Base-by-base conservation (phyloP, 2,113 vertebrate genomes). In the Cyanoliseus patagonus region DNA sequence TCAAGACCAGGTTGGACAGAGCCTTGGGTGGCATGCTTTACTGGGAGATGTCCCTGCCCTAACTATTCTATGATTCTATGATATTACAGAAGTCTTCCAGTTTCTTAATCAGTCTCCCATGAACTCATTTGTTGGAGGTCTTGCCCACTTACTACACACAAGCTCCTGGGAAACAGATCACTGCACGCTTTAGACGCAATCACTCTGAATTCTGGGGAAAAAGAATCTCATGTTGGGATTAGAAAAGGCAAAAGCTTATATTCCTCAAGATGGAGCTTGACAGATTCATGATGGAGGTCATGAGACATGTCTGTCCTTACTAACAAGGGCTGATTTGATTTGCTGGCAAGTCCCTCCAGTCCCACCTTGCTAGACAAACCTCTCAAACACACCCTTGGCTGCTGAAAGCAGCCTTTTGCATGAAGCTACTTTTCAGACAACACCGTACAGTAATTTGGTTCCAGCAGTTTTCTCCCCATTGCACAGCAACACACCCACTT, bases 231-330 rank as follows among this genome's bases (percentile, higher is more conserved):
- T 11, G 30, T 83, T 0, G 1, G 83, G 77, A 94, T 86, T 72
- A 68, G 94, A 92, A 86, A 92, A 84, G 64, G 92, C 69, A 94
- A 95, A 94, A 91, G 73, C 77, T 86, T 72, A 35, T 7, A 70
- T 7, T 84, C 64, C 77, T 91, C 0, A 0, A 82, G 91, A 95
- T 81, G 66, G 66, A 78, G 77, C 69, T 59, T 81, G 92, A 95
- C 92, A 95, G 88, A 81, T 49, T 86, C 89, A 39, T 52, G 96
- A 95, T 79, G 83, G 86, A 94, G 83, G 91, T 89, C 80, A 78
- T 33, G 10, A 95, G 74, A 59, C 88, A 51, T 44, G 80, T 27
- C 91, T 94, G 57, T 55, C 52, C 39, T 35, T 41, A 70, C 92
- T 97, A 95, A 68, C 83, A 76, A 64, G 64, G 35, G 51, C 77